These are phyloP conservation scores for Melieria crassipennis DNA, from an alignment of 2,888 invertebrate species.

Conservation along the genomic window DNA sequence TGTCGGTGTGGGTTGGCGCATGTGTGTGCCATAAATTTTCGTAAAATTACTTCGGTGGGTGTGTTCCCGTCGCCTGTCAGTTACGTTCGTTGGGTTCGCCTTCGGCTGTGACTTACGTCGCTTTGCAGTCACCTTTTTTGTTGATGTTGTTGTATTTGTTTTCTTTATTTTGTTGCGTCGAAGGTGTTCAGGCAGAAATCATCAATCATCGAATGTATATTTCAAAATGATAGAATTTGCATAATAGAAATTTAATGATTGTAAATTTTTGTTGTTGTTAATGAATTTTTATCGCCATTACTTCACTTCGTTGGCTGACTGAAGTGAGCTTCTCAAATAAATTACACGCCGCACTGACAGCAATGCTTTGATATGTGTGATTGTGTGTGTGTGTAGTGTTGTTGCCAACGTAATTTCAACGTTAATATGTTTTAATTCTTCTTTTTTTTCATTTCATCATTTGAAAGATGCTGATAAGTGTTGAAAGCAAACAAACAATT, in stretches of 20 bases:
- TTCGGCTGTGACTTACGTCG: too few relatives aligned
- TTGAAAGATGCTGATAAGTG: too few relatives aligned
- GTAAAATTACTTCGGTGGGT: background rate
- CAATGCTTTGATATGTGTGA: too few relatives aligned
- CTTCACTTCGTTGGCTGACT: background rate
- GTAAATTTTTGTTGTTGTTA: constrained; percentile 33
- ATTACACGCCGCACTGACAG: too few relatives aligned
- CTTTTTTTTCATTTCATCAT: too few relatives aligned
- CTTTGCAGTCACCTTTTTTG: background rate
- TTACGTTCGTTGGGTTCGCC: too few relatives aligned
- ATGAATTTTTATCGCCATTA: constrained; percentile 21
- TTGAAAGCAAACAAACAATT: too few relatives aligned
- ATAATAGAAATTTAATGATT: constrained; percentile 38
- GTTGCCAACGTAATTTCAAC: too few relatives aligned
- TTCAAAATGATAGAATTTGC: constrained; percentile 41
- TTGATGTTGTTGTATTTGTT: background rate
- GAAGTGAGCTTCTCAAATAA: too few relatives aligned
- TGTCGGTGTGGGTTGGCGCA: background rate
- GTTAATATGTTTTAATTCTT: too few relatives aligned
- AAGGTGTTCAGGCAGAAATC: constrained; percentile 8
- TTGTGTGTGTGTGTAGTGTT: too few relatives aligned
- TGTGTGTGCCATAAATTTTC: constrained; percentile 17
- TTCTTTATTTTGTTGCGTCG: background rate
- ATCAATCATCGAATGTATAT: constrained; percentile 42
- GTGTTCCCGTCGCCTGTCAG: background rate